Evolutionary conservation across 2,113 vertebrate species (phyloP).

Genomic region (Microcebus griseorufus): DNA sequence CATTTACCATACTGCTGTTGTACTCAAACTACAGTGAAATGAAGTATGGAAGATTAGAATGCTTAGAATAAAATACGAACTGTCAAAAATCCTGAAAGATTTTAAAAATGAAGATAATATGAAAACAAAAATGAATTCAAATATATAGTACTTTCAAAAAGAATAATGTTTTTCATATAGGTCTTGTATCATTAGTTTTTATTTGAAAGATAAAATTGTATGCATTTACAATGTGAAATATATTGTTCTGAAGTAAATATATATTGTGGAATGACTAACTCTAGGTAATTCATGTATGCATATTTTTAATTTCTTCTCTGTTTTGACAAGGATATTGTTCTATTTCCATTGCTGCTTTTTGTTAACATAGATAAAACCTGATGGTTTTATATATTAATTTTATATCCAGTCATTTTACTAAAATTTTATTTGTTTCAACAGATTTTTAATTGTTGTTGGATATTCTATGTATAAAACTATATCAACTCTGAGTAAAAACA

Average conservation of each 20-base stretch:
- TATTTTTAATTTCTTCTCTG: not conserved
- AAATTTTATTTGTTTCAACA: not conserved
- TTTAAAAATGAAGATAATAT: not conserved
- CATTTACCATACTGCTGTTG: not conserved
- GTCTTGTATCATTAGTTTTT: not conserved
- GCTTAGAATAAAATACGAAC: not conserved
- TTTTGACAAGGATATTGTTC: not conserved
- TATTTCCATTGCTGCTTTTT: not conserved
- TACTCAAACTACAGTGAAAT: not conserved
- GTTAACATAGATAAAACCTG: not conserved
- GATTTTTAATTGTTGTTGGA: not conserved
- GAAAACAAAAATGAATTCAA: not conserved
- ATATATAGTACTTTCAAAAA: not conserved
- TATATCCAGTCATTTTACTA: not conserved
- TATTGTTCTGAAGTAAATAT: not conserved
- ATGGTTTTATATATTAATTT: not conserved
- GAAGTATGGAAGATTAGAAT: not conserved
- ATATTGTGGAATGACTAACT: not conserved
- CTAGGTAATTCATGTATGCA: not conserved
- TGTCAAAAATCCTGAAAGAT: not conserved
- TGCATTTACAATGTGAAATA: not conserved
- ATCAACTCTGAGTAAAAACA: not conserved
- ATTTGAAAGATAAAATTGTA: not conserved
- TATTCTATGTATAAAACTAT: not conserved
- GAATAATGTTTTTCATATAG: not conserved